Base-by-base conservation (phyloP, 2,113 vertebrate species). In the Trichomycterus rosablanca region DNA sequence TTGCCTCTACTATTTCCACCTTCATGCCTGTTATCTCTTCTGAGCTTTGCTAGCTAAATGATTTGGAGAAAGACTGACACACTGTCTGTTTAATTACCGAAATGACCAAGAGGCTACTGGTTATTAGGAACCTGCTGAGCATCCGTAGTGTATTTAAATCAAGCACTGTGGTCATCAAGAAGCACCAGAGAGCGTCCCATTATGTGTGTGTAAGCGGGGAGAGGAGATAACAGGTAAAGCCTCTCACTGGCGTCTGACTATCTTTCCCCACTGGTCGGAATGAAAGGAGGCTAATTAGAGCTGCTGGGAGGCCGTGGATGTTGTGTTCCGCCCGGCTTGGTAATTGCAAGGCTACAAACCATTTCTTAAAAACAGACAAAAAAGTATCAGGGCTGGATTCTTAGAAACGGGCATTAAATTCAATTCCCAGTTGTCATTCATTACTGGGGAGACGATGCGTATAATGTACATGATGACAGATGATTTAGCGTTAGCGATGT, bases 291-390 rank as follows among this genome's bases (percentile, higher is more conserved):
- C 49, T 73, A 77, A 77, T 73, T 74, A 74, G 30, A 46, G 52
- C 64, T 32, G 35, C 24, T 65, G 69, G 65, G 71, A 63, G 28
- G 59, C 53, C 51, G 48, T 23, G 60, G 49, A 68, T 26, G 42
- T 5, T 30, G 23, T 56, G 66, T 61, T 70, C 52, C 48, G 67
- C 48, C 20, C 28, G 55, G 54, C 53, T 43, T 30, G 3, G 26
- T 61, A 74, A 74, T 69, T 67, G 50, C 54, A 15, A 55, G 52
- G 59, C 74, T 78, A 67, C 59, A 53, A 70, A 71, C 57, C 66
- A 5, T 69, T 67, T 59, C 70, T 75, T 64, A 83, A 82, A 78
- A 77, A 73, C 71, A 52, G 68, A 60, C 28, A 7, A 54, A 49
- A 7, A 40, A 39, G 34, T 22, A 39, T 46, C 43, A n/a, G 16